These are phyloP conservation scores for Meghimatium bilineatum DNA, from an alignment of 2,888 invertebrate genomes.

Conservation along the genomic window DNA sequence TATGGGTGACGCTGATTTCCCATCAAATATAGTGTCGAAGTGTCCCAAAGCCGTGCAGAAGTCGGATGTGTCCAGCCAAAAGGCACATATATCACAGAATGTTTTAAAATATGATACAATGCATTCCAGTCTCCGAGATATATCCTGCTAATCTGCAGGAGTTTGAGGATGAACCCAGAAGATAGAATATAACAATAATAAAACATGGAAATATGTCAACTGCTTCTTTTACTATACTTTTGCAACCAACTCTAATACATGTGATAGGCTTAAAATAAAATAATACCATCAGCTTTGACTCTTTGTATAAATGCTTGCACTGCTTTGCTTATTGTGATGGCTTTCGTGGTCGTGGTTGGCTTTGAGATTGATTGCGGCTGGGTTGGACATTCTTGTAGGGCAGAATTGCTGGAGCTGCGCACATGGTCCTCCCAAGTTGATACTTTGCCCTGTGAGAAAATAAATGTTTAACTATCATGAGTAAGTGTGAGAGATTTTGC, in stretches of 20 bases:
- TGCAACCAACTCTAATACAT: background rate
- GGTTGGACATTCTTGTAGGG: background rate
- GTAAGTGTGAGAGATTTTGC: too few species aligned
- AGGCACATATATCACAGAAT: too few species aligned
- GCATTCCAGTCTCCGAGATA: too few species aligned
- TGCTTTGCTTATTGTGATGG: conserved; percentile 84
- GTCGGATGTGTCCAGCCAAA: too few species aligned
- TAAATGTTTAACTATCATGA: background rate
- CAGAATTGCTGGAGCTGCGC: background rate
- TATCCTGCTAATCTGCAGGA: too few species aligned
- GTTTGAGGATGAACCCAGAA: too few species aligned
- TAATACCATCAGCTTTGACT: conserved; percentile 85
- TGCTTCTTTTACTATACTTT: background rate
- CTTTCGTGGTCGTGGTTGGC: conserved; percentile 43
- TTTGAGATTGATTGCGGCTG: conserved; percentile 17
- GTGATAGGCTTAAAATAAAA: background rate
- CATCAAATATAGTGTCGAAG: too few species aligned
- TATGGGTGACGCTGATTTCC: too few species aligned
- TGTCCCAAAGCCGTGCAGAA: too few species aligned
- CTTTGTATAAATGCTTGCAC: conserved; percentile 92
- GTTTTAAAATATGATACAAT: too few species aligned
- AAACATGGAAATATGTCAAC: background rate
- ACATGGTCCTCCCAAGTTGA: background rate
- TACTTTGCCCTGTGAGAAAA: background rate
- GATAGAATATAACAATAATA: background rate